phyloP scores from a whole-genome alignment of 2,797 vertebrate genomes.

The Antennarius maculatus region DNA sequence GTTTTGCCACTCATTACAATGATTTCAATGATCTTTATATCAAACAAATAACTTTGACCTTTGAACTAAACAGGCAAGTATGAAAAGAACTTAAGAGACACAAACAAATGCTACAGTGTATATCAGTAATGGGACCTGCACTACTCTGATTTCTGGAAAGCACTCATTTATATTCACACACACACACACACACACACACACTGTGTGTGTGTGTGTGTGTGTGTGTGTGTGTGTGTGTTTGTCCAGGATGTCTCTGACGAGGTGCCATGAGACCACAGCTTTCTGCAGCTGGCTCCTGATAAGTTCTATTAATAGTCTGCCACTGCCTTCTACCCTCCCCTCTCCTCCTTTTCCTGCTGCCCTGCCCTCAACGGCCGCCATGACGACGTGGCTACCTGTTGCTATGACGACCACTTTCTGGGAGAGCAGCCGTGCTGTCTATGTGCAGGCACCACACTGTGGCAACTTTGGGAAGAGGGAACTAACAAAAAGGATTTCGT shows the following conservation, averaged over 20 bases:
- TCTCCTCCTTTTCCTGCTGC: conserved; percentile 34
- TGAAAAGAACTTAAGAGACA: background rate
- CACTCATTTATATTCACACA: conserved; percentile 4
- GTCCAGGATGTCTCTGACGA: conserved; percentile 55
- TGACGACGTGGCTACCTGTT: conserved; percentile 81
- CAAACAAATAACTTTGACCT: background rate
- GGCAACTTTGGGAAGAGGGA: conserved; percentile 59
- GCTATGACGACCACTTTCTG: conserved; percentile 77
- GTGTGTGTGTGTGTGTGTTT: too few relatives aligned
- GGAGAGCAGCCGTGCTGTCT: conserved; percentile 47
- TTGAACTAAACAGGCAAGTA: conserved; percentile 1
- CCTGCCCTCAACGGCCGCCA: conserved; percentile 66
- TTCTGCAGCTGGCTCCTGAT: conserved; percentile 70
- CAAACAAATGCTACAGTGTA: conserved; percentile 9
- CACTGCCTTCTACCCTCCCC: conserved; percentile 33
- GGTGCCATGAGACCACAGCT: conserved; percentile 55
- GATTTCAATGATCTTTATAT: too few relatives aligned
- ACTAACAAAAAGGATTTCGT: conserved; percentile 56
- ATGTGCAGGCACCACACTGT: conserved; percentile 60
- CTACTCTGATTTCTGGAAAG: conserved; percentile 19
- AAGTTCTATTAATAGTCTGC: conserved; percentile 82
- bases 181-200: background rate
- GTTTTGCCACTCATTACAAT: too few relatives aligned
- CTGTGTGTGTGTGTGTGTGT: too few relatives aligned
- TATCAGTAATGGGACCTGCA: conserved; percentile 18